Conservation (phyloP, 2,888 invertebrate genomes). For the Zaprionus lineosus region DNA sequence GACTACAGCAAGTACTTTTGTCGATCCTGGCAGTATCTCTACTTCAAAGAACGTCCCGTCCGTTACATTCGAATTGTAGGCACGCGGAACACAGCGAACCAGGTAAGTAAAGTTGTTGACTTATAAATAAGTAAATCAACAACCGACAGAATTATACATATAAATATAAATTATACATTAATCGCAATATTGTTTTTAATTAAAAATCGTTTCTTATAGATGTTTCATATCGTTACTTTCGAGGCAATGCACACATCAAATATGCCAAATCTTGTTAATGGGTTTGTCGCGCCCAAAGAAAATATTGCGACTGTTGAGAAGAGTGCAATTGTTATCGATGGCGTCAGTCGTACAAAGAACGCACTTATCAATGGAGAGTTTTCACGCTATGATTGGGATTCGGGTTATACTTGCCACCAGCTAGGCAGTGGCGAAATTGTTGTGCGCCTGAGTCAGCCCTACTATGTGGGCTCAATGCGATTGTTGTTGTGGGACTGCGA, state of each 20-base stretch:
- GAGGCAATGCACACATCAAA: slow-evolving; percentile 93
- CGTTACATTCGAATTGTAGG: slow-evolving; percentile 92
- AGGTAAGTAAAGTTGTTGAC: slow-evolving; percentile 84
- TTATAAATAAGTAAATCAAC: too few species aligned
- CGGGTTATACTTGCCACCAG: slow-evolving; percentile 98
- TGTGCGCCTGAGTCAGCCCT: slow-evolving; percentile 98
- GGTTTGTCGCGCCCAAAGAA: slow-evolving; percentile 90
- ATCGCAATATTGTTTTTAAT: too few species aligned
- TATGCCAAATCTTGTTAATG: slow-evolving; percentile 89
- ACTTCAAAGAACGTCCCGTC: slow-evolving; percentile 94
- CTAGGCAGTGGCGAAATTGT: slow-evolving; percentile 96
- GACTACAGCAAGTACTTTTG: slow-evolving; percentile 96
- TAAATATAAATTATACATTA: too few species aligned
- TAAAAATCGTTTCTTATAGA: too few species aligned
- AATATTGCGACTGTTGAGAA: slow-evolving; percentile 96
- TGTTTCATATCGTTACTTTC: slow-evolving; percentile 95
- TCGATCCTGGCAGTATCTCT: slow-evolving; percentile 97
- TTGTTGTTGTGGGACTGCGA: slow-evolving; percentile 98
- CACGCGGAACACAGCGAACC: slow-evolving; percentile 97
- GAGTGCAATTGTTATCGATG: slow-evolving; percentile 97
- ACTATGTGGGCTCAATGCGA: slow-evolving; percentile 94
- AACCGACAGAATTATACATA: too few species aligned
- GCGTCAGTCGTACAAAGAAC: slow-evolving; percentile 96
- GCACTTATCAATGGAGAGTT: slow-evolving; percentile 97
- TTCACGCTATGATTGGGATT: slow-evolving; percentile 98